Evolutionary conservation across 2,888 invertebrate genomes (phyloP).

Genomic region (Cerceris rybyensis): DNA sequence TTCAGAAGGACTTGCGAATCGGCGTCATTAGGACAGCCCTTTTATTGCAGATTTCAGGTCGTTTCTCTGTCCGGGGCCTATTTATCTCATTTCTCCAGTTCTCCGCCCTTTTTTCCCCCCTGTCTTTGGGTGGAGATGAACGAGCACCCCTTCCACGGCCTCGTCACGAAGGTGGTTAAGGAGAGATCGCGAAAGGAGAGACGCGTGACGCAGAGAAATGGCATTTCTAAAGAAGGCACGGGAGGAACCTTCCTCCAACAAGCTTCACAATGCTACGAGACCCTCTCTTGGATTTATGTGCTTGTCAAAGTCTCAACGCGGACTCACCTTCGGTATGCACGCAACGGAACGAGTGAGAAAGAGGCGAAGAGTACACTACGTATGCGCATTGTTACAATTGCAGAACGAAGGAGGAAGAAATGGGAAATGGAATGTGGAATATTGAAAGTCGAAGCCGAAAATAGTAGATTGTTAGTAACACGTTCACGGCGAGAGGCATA

Average conservation of each 20-base stretch:
- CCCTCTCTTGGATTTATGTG: slow-evolving; percentile 66
- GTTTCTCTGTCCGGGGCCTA: neutral
- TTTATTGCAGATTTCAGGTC: slow-evolving; percentile 9
- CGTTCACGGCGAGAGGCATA: too few relatives aligned
- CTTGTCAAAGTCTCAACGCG: slow-evolving; percentile 60
- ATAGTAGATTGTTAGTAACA: too few relatives aligned
- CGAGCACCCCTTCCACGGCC: neutral
- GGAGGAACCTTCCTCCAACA: slow-evolving; percentile 64
- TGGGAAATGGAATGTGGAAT: too few relatives aligned
- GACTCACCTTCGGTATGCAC: slow-evolving; percentile 58
- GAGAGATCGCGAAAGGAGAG: slow-evolving; percentile 48
- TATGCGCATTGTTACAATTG: slow-evolving; percentile 34
- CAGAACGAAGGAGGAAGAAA: neutral
- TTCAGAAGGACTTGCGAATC: neutral
- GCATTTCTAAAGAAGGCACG: slow-evolving; percentile 69
- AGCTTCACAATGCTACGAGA: slow-evolving; percentile 66
- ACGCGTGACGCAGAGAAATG: slow-evolving; percentile 68
- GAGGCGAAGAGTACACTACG: slow-evolving; percentile 11
- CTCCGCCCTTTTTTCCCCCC: neutral
- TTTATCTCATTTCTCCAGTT: slow-evolving; percentile 5
- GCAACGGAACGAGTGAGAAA: slow-evolving; percentile 14
- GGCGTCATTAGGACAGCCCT: neutral
- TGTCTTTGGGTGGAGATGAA: slow-evolving; percentile 1
- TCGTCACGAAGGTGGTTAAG: slow-evolving; percentile 27
- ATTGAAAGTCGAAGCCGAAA: too few relatives aligned